Evolutionary conservation across 2,888 invertebrate species (phyloP), one percentile per base, ranked within the genome.

Genomic region (Masnerella sp.): DNA sequence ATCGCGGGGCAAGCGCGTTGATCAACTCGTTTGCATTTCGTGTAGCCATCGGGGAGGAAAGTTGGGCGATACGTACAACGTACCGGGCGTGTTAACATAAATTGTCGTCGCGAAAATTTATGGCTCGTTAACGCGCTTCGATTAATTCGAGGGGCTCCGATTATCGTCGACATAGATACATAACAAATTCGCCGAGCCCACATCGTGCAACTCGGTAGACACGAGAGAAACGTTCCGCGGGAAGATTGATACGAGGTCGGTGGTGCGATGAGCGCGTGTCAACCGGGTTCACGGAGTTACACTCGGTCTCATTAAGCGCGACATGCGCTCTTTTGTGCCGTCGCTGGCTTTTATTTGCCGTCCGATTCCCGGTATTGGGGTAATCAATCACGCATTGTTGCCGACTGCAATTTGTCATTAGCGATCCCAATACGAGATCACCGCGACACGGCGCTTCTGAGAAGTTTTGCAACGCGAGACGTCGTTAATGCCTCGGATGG

Each of bases 331-430:
- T n/a, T n/a, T n/a, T n/a, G n/a, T n/a, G n/a, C n/a, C n/a, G n/a
- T n/a, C n/a, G n/a, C n/a, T n/a, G n/a, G n/a, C n/a, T n/a, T n/a
- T n/a, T n/a, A n/a, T n/a, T n/a, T n/a, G n/a, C n/a, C n/a, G n/a
- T n/a, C n/a, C n/a, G n/a, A 47, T 38, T 65, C 32, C 30, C 25
- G 14, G 38, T 45, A 43, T 54, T 54, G 7, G 20, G 14, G 14
- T 12, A 38, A 64, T 64, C 38, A 54, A 64, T 64, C 64, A 64
- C 15, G 18, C 7, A 12, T 14, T 8, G 7, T 25, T n/a, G n/a
- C n/a, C n/a, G n/a, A n/a, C n/a, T n/a, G n/a, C n/a, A n/a, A n/a
- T n/a, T n/a, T n/a, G n/a, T n/a, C 25, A 25, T 25, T 25, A 7
- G 5, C 25, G 17, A 51, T 36, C 18, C 45, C 28, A 52, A 45